phyloP scores from a whole-genome alignment of 2,797 vertebrate species.

The Anguilla marmorata region DNA sequence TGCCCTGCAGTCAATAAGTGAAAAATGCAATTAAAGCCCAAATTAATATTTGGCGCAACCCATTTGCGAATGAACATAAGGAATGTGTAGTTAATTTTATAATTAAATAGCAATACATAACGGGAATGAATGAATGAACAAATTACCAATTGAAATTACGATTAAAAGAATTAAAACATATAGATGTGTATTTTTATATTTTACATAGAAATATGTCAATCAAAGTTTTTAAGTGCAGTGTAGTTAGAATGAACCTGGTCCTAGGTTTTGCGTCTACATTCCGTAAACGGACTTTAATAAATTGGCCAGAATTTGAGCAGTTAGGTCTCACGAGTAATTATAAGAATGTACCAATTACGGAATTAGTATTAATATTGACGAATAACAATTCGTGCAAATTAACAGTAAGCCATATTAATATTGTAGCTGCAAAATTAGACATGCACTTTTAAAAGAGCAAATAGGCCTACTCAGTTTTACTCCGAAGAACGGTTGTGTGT shows the following conservation, averaged over 20 bases:
- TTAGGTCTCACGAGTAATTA: background rate
- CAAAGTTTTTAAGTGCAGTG: too few relatives aligned
- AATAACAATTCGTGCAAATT: background rate
- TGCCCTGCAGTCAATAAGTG: background rate
- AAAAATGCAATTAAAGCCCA: background rate
- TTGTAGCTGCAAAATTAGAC: background rate
- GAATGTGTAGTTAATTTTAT: background rate
- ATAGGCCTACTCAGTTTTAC: background rate
- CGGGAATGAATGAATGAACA: too few relatives aligned
- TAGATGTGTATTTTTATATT: too few relatives aligned
- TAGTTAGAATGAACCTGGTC: background rate
- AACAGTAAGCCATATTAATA: background rate
- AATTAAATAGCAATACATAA: background rate
- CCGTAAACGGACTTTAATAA: background rate
- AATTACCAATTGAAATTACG: too few relatives aligned
- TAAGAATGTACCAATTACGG: background rate
- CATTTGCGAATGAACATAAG: background rate
- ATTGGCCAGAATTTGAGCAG: background rate
- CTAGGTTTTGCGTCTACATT: background rate
- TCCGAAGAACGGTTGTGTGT: background rate
- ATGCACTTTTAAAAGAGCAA: background rate
- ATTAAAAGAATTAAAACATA: too few relatives aligned
- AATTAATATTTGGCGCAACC: background rate
- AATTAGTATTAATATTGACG: background rate
- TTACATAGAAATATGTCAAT: too few relatives aligned